Evolutionary conservation across 1,140 invertebrate genomes (phyloP).

Genomic region (Diorhabda elongata): DNA sequence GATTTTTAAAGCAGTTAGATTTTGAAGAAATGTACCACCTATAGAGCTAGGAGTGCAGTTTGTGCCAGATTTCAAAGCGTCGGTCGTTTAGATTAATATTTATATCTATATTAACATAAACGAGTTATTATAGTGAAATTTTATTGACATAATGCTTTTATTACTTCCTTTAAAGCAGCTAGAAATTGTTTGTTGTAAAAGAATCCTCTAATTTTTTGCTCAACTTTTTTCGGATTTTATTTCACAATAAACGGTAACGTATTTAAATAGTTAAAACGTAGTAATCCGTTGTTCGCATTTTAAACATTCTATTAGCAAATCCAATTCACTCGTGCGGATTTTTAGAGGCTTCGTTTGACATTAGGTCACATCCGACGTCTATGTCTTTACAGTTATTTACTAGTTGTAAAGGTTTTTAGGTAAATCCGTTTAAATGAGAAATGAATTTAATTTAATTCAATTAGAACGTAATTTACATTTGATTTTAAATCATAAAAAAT

Average conservation of each 20-base stretch:
- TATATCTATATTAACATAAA: no score
- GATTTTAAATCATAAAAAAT: neutral
- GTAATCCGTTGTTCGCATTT: neutral
- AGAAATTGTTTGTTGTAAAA: no score
- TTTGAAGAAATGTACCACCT: no score
- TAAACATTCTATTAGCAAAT: neutral
- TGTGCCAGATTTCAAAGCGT: no score
- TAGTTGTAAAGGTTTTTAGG: conserved; percentile 1
- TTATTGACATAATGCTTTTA: no score
- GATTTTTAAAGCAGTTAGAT: no score
- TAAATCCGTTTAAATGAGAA: neutral
- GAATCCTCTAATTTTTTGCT: neutral
- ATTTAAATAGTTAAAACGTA: conserved; percentile 1
- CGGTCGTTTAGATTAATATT: no score
- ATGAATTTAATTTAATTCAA: neutral
- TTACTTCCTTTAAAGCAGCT: no score
- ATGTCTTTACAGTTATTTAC: neutral
- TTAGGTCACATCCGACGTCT: conserved; percentile 1
- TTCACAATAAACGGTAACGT: neutral
- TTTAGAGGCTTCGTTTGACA: conserved; percentile 2
- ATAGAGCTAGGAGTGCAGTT: no score
- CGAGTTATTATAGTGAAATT: no score
- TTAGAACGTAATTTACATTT: neutral
- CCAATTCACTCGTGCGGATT: neutral
- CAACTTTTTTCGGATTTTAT: neutral